phyloP scores from a whole-genome alignment of 2,797 vertebrate species.

The Trachurus trachurus region DNA sequence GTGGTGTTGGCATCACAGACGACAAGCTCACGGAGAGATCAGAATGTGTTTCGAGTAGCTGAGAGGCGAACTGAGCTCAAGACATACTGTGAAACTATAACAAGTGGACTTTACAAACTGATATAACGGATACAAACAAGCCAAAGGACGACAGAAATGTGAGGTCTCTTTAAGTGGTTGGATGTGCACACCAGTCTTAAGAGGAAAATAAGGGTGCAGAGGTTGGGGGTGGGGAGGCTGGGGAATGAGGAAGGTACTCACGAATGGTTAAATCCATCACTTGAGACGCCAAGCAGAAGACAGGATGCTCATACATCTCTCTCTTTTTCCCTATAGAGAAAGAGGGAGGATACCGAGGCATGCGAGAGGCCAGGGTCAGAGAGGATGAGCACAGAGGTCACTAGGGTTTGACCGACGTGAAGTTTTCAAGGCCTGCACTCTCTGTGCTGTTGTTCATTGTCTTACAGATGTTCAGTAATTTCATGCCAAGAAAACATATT shows the following conservation, averaged over 20 bases:
- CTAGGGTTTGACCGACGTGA: slow-evolving; percentile 82
- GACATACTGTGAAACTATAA: slow-evolving; percentile 18
- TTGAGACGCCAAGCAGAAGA: slow-evolving; percentile 99
- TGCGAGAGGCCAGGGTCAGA: slow-evolving; percentile 93
- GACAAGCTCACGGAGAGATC: slow-evolving; percentile 87
- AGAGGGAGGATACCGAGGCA: slow-evolving; percentile 93
- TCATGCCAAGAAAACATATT: slow-evolving; percentile 1
- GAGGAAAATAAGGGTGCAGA: slow-evolving; percentile 82
- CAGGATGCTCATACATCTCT: slow-evolving; percentile 99
- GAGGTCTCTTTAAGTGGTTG: slow-evolving; percentile 36
- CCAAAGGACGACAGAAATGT: slow-evolving; percentile 83
- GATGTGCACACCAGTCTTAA: slow-evolving; percentile 44
- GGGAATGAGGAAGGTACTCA: slow-evolving; percentile 98
- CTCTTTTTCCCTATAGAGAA: slow-evolving; percentile 99
- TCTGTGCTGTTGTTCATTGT: not conserved
- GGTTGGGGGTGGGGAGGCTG: slow-evolving; percentile 79
- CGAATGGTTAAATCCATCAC: slow-evolving; percentile 99
- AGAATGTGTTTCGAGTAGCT: slow-evolving; percentile 1
- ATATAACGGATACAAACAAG: slow-evolving; percentile 89
- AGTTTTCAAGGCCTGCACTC: not conserved
- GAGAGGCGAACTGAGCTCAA: slow-evolving; percentile 61
- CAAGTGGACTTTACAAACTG: slow-evolving; percentile 89
- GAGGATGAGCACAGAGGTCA: slow-evolving; percentile 87
- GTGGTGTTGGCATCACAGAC: slow-evolving; percentile 60
- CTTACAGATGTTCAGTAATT: not conserved